Evolutionary conservation across 2,888 invertebrate species (phyloP), one percentile per base, ranked within the genome.

Genomic region (Xanthorhoe designata): DNA sequence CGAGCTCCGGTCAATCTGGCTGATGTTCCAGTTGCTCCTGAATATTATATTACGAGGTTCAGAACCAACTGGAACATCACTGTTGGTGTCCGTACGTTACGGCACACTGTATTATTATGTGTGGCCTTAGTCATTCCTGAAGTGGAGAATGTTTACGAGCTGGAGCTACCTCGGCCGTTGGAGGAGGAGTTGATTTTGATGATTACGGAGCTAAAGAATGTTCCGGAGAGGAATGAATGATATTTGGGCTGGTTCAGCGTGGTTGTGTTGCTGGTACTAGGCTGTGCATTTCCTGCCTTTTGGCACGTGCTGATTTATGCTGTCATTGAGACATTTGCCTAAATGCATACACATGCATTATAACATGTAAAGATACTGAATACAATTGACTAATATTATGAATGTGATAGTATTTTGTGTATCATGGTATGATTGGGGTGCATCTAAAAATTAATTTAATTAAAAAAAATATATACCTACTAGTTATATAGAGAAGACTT

Each of bases 21-120:
- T 0, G 85, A 83, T 0, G n/a, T n/a, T n/a, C n/a, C n/a, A n/a
- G n/a, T n/a, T n/a, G n/a, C n/a, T n/a, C n/a, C n/a, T n/a, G n/a
- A n/a, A n/a, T n/a, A n/a, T n/a, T n/a, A n/a, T n/a, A n/a, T n/a
- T n/a, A 86, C 84, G 81, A 73, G 74, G 72, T 85, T 84, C 64
- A 79, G 92, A 64, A 87, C 86, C 0, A 86, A 92, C 54, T 94
- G 94, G 82, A 90, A 89, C 17, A 94, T 95, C 17, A 94, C 94
- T 0, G 77, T 94, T 0, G 89, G 94, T 0, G 75, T 95, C 2
- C 89, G 94, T 29, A 86, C 90, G n/a, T 83, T 95, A 7, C 84
- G 91, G 50, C 83, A 85, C 29, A 87, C 89, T 0, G 86, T 91
- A 0, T 73, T 95, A 74, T 74, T 95, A 71, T 77, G 81, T 0